Percentiles rank a stretch among this genome's conserved stretches.
These are phyloP conservation scores for Odobenus rosmarus DNA, from an alignment of 2,113 vertebrate genomes.

Conservation along the genomic window DNA sequence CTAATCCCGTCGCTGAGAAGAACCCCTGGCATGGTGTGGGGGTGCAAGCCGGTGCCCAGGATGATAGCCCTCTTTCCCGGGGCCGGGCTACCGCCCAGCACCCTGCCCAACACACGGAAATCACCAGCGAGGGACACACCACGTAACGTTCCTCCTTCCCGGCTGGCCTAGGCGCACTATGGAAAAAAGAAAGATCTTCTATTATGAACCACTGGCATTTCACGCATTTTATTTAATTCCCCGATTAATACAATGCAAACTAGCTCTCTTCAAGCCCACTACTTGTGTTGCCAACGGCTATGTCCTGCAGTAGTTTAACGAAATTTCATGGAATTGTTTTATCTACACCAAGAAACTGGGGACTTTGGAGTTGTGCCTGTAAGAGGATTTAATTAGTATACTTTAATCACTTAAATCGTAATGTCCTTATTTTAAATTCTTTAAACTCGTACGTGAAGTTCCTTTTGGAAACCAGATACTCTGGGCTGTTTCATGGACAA, in stretches of 20 bases:
- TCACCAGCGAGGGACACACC: neutral
- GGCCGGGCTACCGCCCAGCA: neutral
- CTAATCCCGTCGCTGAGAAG: neutral
- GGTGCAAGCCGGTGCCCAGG: neutral
- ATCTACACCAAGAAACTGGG: neutral
- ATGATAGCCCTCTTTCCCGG: neutral
- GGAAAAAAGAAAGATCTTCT: neutral
- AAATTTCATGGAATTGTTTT: slow-evolving; percentile 12
- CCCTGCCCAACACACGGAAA: neutral
- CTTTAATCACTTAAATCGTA: slow-evolving; percentile 3
- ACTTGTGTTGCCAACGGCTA: neutral
- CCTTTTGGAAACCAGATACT: neutral
- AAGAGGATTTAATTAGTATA: slow-evolving; percentile 34
- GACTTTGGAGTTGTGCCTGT: neutral
- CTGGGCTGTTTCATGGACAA: neutral
- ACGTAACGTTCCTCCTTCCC: neutral
- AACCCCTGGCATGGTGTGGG: neutral
- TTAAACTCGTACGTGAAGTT: neutral
- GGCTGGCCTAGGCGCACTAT: neutral
- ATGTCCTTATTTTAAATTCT: neutral
- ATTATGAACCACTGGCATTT: slow-evolving; percentile 28
- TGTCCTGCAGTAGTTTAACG: neutral
- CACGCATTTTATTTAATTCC: neutral
- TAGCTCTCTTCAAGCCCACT: neutral
- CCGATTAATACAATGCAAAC: slow-evolving; percentile 9